Evolutionary conservation across 1,140 invertebrate species (phyloP).

Genomic region (Pogonomyrmex californicus): DNA sequence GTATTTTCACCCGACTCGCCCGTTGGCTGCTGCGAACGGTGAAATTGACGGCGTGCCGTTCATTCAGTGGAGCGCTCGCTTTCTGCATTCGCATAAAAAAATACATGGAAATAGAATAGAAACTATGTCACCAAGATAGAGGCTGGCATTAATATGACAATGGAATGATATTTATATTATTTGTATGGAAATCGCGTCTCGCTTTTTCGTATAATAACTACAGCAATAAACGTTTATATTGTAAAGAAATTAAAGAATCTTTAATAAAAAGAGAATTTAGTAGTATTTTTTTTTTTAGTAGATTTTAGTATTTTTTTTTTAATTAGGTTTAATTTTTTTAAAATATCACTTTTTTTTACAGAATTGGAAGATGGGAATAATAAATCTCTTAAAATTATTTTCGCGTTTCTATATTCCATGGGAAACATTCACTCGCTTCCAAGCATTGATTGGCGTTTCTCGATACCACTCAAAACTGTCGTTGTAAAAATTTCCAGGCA

Average conservation of each 20-base stretch:
- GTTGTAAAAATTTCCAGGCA: background rate
- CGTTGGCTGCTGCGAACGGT: slow-evolving; percentile 11
- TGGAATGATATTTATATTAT: slow-evolving; percentile 30
- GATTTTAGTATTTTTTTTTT: background rate
- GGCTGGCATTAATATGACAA: background rate
- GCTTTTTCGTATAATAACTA: background rate
- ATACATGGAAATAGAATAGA: slow-evolving; percentile 12
- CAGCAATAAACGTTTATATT: background rate
- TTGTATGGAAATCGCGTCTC: slow-evolving; percentile 8
- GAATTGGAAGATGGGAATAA: background rate
- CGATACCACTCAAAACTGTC: slow-evolving; percentile 32
- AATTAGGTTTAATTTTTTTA: too few species aligned
- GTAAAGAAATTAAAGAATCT: background rate
- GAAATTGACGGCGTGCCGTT: slow-evolving; percentile 35
- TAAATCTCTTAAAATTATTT: background rate
- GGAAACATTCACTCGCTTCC: background rate
- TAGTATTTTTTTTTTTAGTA: background rate
- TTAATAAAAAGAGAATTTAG: background rate
- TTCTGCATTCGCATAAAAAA: slow-evolving; percentile 41
- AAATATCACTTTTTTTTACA: too few species aligned
- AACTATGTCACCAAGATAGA: slow-evolving; percentile 34
- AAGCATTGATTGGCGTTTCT: background rate
- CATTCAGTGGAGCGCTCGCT: slow-evolving; percentile 44
- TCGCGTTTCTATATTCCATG: background rate
- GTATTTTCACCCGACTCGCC: slow-evolving; percentile 28